Evolutionary conservation across 2,797 vertebrate genomes (phyloP), one percentile per base, ranked within the genome.

Genomic region (Helarctos malayanus): DNA sequence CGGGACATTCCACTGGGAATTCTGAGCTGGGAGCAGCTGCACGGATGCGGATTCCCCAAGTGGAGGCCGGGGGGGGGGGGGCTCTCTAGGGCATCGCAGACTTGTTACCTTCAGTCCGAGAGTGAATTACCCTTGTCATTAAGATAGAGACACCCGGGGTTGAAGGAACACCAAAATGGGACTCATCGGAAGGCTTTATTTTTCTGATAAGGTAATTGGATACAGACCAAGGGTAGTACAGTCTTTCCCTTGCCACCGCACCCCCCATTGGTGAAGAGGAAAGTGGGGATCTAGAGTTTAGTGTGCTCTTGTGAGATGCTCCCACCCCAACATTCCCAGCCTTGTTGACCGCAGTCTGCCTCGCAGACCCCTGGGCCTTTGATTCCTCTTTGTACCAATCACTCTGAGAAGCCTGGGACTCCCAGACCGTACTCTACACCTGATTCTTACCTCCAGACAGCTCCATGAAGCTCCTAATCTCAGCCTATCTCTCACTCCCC

Each of bases 11-110:
- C 57, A 41, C 61, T 73, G 27, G 69, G 87, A 75, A 82, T 63
- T 82, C 45, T 38, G 27, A 59, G n/a, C 47, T 59, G 84, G 90
- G 73, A 94, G 89, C 78, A 73, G 61, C 95, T 95, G 71, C 41
- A 3, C 13, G 57, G 68, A 56, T 71, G 38, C 25, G 52, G 76
- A 87, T 56, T 75, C 63, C 47, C 57, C 32, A 78, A 63, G 63
- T 35, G 81, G 54, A 56, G 81, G 87, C 38, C 3, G 6, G 27
- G 14, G 25, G 65, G 35, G 63, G 32, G 16, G 25, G 71, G 95
- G 79, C 49, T 47, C 83, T 80, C 54, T 8, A 5, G 52, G 56
- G 12, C 86, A 69, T 59, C 57, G 9, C 11, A 47, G 23, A n/a
- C 16, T 38, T 38, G 2, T 41, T 49, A 57, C 15, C 5, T 19